These are phyloP conservation scores for Steatornis caripensis DNA, from an alignment of 2,113 vertebrate genomes.

Conservation along the genomic window DNA sequence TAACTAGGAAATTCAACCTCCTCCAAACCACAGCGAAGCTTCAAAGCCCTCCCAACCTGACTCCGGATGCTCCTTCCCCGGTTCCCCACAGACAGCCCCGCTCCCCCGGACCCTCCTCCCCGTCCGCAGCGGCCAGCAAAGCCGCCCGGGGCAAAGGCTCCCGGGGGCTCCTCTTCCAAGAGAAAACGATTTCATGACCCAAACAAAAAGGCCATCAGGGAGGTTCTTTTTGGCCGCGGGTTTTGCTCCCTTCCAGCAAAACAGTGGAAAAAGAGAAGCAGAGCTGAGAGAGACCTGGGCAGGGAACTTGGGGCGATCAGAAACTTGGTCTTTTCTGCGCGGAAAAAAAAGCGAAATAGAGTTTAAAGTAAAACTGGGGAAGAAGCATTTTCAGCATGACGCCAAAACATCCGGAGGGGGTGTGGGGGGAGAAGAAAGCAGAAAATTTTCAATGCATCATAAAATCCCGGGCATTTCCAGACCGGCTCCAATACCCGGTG, in stretches of 20 bases:
- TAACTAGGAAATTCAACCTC: conserved; percentile 13
- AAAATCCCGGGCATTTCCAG: conserved; percentile 29
- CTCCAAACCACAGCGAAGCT: conserved; percentile 22
- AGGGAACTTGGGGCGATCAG: background rate
- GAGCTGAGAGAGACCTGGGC: background rate
- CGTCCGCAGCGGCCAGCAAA: background rate
- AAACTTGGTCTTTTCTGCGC: background rate
- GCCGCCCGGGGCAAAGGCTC: background rate
- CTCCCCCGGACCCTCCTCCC: background rate
- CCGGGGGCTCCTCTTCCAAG: background rate
- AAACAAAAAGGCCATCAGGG: background rate
- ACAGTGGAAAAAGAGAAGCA: background rate
- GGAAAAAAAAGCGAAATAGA: background rate
- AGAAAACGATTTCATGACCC: background rate
- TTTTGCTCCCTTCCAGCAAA: conserved; percentile 2
- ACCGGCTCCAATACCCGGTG: background rate
- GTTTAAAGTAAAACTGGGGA: background rate
- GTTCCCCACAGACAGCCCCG: background rate
- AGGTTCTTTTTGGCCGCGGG: background rate
- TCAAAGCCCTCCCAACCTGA: conserved; percentile 35
- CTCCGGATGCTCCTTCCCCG: background rate
- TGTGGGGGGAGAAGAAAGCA: background rate
- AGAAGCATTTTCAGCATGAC: background rate
- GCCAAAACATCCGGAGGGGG: conserved; percentile 25
- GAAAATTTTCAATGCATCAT: background rate